Conservation (phyloP, 2,113 vertebrate species). For the Taurulus bubalis region DNA sequence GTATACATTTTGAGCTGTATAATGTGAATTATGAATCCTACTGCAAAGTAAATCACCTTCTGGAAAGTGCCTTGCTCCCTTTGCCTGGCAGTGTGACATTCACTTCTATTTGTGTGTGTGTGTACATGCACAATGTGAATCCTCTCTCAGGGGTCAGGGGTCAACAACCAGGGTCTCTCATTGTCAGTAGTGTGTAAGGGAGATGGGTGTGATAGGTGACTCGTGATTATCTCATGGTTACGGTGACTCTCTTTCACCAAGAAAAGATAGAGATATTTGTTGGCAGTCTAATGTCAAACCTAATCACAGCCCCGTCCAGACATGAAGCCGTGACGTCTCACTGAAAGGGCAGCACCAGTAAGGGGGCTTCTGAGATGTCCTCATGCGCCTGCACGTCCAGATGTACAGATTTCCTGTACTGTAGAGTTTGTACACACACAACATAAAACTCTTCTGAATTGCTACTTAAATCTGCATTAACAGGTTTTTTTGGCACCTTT, state of each 20-base stretch:
- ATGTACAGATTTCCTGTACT: not conserved
- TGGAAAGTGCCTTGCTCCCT: not conserved
- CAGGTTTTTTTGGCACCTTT: not conserved
- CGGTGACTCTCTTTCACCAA: not conserved
- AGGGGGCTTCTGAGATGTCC: not conserved
- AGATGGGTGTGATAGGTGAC: conserved; percentile 11
- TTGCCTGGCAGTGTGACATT: not conserved
- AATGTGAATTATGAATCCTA: not conserved
- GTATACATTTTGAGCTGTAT: not conserved
- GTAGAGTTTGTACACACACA: not conserved
- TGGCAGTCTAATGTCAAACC: not conserved
- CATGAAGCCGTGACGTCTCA: not conserved
- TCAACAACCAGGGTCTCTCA: conserved; percentile 13
- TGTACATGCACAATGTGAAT: conserved; percentile 15
- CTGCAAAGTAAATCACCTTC: no score
- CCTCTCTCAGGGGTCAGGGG: conserved; percentile 7
- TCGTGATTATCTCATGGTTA: not conserved
- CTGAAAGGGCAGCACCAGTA: not conserved
- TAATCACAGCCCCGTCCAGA: not conserved
- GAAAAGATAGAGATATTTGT: not conserved
- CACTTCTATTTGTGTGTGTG: conserved; percentile 29
- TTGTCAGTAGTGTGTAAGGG: not conserved
- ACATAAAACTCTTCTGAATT: not conserved
- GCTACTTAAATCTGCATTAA: not conserved
- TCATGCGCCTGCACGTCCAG: not conserved